Base-by-base conservation (phyloP, 53 echinoderm and acorn worm species). In the Apostichopus leukothele region DNA sequence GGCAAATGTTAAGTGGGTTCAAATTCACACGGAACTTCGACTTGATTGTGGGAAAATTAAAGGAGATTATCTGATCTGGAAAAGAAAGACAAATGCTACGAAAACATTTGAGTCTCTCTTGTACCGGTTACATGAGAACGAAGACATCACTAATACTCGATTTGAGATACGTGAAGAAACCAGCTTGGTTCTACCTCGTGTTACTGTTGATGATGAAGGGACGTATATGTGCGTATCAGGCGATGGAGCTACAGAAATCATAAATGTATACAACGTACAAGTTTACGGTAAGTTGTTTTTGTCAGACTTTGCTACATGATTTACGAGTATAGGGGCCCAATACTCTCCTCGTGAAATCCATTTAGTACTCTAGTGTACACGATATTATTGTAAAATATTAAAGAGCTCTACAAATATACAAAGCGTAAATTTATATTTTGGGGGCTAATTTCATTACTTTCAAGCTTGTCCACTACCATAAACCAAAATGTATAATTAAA, bases 201-300 rank as follows among this genome's bases (percentile, higher is more conserved):
- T 76, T 27, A 52, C 52, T 39, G 12, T 76, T 8, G 77, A 26
- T 14, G 77, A 76, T 52, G 77, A 76, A 76, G 77, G 77, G 27
- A 13, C 10, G 50, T 76, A 76, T 14, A 0, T 76, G 5, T 76
- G 77, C 16, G 39, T 76, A 51, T 50, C 23, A 9, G 77, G 77
- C 13, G 7, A 76, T 52, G 77, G 50, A 9, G 50, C 7, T 4
- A 39, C 0, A 7, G 77, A 76, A 39, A 76, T 5, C 50, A 16
- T 76, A 5, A 76, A 7, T 6, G 27, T 50, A 52, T 16, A 76
- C 20, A 14, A 14, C 9, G 50, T 27, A 5, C 16, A 76, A 12
- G 39, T 76, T 9, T 76, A 76, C 20, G 77, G 77, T 76, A 39
- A 39, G 77, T 76, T 25, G 39, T 39, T 39, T 39, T 39, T 39